phyloP scores from a whole-genome alignment of 1,140 invertebrate genomes.

The Chironomus tepperi region DNA sequence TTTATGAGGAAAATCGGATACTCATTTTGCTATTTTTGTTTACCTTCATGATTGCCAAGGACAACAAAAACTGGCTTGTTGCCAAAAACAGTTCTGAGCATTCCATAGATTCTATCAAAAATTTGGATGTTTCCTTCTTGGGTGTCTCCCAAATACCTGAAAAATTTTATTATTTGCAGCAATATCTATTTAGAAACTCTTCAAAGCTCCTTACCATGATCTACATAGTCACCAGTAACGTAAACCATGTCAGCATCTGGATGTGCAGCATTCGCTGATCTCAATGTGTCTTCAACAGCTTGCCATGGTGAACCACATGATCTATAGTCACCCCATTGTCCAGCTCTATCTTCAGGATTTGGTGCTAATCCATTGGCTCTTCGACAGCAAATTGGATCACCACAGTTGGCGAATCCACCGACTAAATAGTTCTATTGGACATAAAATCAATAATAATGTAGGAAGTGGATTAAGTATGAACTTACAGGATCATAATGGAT shows the following conservation, averaged over 20 bases:
- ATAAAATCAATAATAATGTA: too few species aligned
- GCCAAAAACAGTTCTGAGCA: conserved; percentile 53
- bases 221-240: conserved; percentile 76
- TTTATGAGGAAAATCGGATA: conserved; percentile 34
- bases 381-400: conserved; percentile 70
- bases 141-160: conserved; percentile 74
- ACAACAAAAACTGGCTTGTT: conserved; percentile 58
- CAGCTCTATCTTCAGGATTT: conserved; percentile 45
- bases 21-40: too few species aligned
- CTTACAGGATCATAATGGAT: conserved; percentile 64
- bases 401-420: conserved; percentile 57
- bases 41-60: conserved; percentile 76
- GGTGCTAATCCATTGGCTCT: conserved; percentile 40
- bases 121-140: conserved; percentile 52
- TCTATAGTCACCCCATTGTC: conserved; percentile 69
- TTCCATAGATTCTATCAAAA: conserved; percentile 47
- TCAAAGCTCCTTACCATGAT: too few species aligned
- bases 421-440: conserved; percentile 49
- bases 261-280: conserved; percentile 45
- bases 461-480: too few species aligned
- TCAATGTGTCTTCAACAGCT: conserved; percentile 51
- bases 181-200: too few species aligned
- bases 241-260: conserved; percentile 54
- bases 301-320: conserved; percentile 64
- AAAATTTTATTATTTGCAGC: too few species aligned